Evolutionary conservation across 2,113 vertebrate genomes (phyloP).

Genomic region (Nothoprocta pentlandii): DNA sequence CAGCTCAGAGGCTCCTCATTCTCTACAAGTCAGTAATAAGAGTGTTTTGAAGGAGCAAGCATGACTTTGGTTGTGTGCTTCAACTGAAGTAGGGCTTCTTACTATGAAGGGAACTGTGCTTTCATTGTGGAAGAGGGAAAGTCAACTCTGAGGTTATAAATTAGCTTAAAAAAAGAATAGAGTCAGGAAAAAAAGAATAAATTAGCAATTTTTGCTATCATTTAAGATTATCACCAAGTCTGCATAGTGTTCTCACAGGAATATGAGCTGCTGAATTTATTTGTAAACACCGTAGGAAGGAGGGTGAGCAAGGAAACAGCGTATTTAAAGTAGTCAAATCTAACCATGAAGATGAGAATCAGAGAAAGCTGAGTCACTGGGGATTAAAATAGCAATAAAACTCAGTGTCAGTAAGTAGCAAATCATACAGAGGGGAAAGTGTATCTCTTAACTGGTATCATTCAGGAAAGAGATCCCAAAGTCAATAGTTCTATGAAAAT

Average conservation of each 20-base stretch:
- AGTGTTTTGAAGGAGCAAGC: not conserved
- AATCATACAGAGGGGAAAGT: not conserved
- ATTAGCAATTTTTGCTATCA: not conserved
- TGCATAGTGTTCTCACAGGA: not conserved
- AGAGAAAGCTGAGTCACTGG: not conserved
- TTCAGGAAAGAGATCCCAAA: constrained; percentile 19
- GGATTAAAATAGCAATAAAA: not conserved
- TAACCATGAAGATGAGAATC: not conserved
- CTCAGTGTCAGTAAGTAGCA: not conserved
- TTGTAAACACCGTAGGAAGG: not conserved
- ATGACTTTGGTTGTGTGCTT: not conserved
- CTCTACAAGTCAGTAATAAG: not conserved
- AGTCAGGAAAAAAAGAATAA: not conserved
- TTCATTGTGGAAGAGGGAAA: not conserved
- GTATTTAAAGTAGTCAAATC: not conserved
- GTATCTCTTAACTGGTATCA: not conserved
- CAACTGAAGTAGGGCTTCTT: not conserved
- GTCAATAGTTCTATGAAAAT: constrained; percentile 17
- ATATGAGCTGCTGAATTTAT: not conserved
- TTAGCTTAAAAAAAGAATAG: not conserved
- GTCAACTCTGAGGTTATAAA: not conserved
- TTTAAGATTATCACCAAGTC: not conserved
- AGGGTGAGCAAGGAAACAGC: not conserved
- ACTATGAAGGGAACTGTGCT: not conserved
- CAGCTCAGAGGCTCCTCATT: not conserved